Base-by-base conservation (phyloP, 2,888 invertebrate genomes). In the Strigamia crassipes region DNA sequence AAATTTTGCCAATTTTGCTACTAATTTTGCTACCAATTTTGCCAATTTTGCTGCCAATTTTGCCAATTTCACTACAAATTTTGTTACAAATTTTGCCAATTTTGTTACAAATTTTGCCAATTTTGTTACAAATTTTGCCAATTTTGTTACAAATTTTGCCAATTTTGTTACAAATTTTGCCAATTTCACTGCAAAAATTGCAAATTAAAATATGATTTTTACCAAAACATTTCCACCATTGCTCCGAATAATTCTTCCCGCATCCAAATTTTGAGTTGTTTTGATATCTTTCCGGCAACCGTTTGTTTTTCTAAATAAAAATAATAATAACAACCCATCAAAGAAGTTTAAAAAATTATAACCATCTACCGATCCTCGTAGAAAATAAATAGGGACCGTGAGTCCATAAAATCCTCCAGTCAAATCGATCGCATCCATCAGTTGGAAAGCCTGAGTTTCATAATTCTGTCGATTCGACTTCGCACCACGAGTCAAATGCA, bases 211-310 rank as follows among this genome's bases (percentile, higher is more conserved):
- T 56, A 3, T 56, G 4, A 51, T 51, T 51, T 51, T 27, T 31
- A 73, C 73, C 21, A 73, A 73, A 73, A n/a, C 13, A 3, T 73
- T 73, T 73, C 73, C 73, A 73, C 73, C 73, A 73, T n/a, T 73
- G 13, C 21, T 27, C 73, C 21, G 73, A 73, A 3, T 13, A 31
- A 78, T 78, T 15, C 38, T 38, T 27, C 15, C 38, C 31, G 34
- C 38, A 78, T 38, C 23, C 73, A 73, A 73, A 73, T 73, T 21
- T 21, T 73, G 13, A n/a, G 10, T 51, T 51, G 4, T 6, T 9
- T n/a, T n/a, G 51, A n/a, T n/a, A 51, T 51, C n/a, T 51, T n/a
- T 51, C 51, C 2, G 13, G 51, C n/a, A 51, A 51, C 51, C 10
- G 3, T 34, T 34, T 34, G 34, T 6, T 6, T 61, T 15, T 15